Base-by-base conservation (phyloP, 2,888 invertebrate species). In the Mesoligia furuncula region DNA sequence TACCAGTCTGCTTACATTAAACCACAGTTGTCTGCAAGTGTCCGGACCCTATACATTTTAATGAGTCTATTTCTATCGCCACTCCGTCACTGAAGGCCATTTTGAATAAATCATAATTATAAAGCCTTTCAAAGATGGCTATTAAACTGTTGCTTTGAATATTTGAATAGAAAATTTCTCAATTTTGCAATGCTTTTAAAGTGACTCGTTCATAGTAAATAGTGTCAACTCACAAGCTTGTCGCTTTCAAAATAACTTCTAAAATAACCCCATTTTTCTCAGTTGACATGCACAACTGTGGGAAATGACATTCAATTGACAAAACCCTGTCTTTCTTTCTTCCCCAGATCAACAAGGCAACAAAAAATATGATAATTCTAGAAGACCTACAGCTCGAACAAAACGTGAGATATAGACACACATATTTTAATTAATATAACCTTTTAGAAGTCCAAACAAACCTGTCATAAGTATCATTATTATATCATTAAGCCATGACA, bases 321-420 rank as follows among this genome's bases (percentile, higher is more conserved):
- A 76, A 70, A 81, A 88, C 75, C 78, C 79, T 87, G 78, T 87
- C 82, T 88, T 83, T 87, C 85, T 88, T 85, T 88, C 88, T 88
- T 88, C 81, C 88, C 83, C 88, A 88, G 88, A 88, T 88, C 88
- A 85, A 81, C 88, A 88, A 77, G 88, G 89, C 79, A 88, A 88
- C 88, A 88, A 88, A 88, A 88, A 88, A 88, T 77, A 88, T 88
- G 89, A 88, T 88, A 88, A 88, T 88, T 88, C 80, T 88, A 88
- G 88, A 88, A 88, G 88, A 88, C 85, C 88, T 64, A 88, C 89
- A 74, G 88, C 88, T 75, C 88, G 88, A 87, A 88, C 89, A 78
- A 88, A 88, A 88, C 88, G 88, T 88, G 88, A 88, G 88, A 88
- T 88, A 84, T 80, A 79, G 86, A 84, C 81, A 80, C 75, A 77